A percentile compares a stretch with the other conserved stretches of the same genome.
These are phyloP conservation scores for Hipposideros larvatus DNA, from an alignment of 2,797 vertebrate genomes.

Conservation along the genomic window DNA sequence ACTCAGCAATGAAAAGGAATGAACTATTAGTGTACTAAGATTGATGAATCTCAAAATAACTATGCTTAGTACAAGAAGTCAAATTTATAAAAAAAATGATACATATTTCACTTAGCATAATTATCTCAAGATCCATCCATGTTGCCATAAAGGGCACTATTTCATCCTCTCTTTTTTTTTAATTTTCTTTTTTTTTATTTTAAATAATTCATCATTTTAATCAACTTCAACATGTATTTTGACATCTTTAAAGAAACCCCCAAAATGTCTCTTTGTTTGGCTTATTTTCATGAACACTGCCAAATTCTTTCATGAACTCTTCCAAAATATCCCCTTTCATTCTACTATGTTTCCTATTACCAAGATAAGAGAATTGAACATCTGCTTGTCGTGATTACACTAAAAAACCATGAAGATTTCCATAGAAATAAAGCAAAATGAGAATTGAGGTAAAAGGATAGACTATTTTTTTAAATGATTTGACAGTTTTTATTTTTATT, in stretches of 20 bases:
- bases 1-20: neutral
- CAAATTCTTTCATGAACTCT: neutral
- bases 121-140: too few species aligned
- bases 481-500: too few species aligned
- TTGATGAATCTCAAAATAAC: conserved; percentile 19
- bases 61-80: neutral
- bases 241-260: neutral
- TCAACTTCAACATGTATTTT: conserved; percentile 21
- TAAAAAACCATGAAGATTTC: conserved; percentile 59
- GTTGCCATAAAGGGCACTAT: too few species aligned
- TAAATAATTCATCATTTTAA: conserved; percentile 26
- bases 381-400: conserved; percentile 44
- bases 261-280: neutral
- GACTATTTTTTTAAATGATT: neutral
- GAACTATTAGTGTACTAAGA: neutral
- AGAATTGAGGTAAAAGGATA: neutral
- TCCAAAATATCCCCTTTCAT: conserved; percentile 4
- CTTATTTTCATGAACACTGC: neutral
- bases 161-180: too few species aligned
- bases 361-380: conserved; percentile 16
- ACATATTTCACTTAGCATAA: too few species aligned
- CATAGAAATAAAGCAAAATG: conserved; percentile 43
- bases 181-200: neutral
- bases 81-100: neutral
- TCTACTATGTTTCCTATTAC: neutral